Evolutionary conservation across 2,797 vertebrate species (phyloP), one percentile per base, ranked within the genome.

Genomic region (Sardinella longiceps): DNA sequence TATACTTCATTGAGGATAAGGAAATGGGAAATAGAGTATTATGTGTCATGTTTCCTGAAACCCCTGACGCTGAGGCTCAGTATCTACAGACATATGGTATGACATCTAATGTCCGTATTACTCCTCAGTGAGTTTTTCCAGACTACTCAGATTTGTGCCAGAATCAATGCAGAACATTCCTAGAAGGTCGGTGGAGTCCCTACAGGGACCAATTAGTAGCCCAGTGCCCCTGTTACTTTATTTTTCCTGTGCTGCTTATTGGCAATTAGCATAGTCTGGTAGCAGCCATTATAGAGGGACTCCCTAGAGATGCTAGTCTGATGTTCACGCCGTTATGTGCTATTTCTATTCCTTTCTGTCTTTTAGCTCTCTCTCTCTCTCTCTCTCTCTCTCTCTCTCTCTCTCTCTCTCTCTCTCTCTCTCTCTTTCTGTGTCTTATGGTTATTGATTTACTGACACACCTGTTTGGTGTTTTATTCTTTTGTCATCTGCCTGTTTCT

Each of bases 131-230:
- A 20, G 15, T 39, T 39, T 37, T 12, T 63, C 60, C 60, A 37
- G 33, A 39, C 37, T 77, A 18, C 23, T 20, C 51, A 74, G 12
- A 77, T 18, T 20, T 77, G 70, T 77, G 70, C 70, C 2, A 37
- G 15, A 39, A 77, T 77, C 70, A 77, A 77, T 77, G n/a, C 18
- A 43, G 70, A 77, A 77, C n/a, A 43, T 77, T 77, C 70, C 66
- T 77, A 37, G 37, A 77, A 77, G 37, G 70, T 1, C 56, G 9
- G 23, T 25, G n/a, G 53, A 56, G 23, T 25, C 33, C n/a, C 70
- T 77, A 6, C 20, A 23, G 70, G 37, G 70, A 77, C 37, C 70
- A 39, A 77, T 77, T 77, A 39, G 66, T 7, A 39, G 33, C 37
- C 20, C 70, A 43, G 70, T 43, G 70, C 33, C 18, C 18, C 20